phyloP scores from a whole-genome alignment of 2,113 vertebrate genomes.

The Oryzias javanicus region DNA sequence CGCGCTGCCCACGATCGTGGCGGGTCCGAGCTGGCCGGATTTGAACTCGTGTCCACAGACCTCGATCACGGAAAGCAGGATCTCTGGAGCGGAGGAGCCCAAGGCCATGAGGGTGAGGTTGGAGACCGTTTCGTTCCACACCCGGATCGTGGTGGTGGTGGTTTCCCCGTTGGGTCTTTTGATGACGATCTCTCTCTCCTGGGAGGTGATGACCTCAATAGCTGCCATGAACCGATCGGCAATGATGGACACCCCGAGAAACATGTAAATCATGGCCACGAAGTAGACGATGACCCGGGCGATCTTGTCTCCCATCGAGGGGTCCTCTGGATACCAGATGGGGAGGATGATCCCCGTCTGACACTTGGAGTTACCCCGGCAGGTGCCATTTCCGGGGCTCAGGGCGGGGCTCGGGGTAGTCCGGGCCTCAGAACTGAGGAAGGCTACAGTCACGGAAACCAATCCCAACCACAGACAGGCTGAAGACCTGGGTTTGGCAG shows the following conservation, averaged over 20 bases:
- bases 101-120: slow-evolving; percentile 98
- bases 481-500: slow-evolving; percentile 82
- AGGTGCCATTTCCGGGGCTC: slow-evolving; percentile 84
- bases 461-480: slow-evolving; percentile 94
- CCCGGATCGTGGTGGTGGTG: slow-evolving; percentile 88
- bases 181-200: slow-evolving; percentile 93
- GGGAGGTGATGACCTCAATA: slow-evolving; percentile 98
- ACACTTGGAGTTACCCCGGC: slow-evolving; percentile 86
- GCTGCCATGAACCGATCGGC: slow-evolving; percentile 99
- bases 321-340: slow-evolving; percentile 98
- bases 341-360: slow-evolving; percentile 93
- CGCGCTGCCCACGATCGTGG: slow-evolving; percentile 96
- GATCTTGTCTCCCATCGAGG: slow-evolving; percentile 97
- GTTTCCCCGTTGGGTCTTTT: slow-evolving; percentile 96
- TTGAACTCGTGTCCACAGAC: slow-evolving; percentile 92
- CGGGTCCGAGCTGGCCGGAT: slow-evolving; percentile 91
- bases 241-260: slow-evolving; percentile 97
- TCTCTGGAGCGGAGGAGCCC: slow-evolving; percentile 96
- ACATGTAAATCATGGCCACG: slow-evolving; percentile 99
- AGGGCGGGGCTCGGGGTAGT: slow-evolving; percentile 78
- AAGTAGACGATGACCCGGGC: slow-evolving; percentile 98
- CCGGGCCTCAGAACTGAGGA: slow-evolving; percentile 86
- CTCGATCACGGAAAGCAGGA: slow-evolving; percentile 95
- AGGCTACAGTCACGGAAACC: slow-evolving; percentile 84
- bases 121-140: slow-evolving; percentile 99